Base-by-base conservation (phyloP, 2,797 vertebrate genomes). In the Australoheros facetus region DNA sequence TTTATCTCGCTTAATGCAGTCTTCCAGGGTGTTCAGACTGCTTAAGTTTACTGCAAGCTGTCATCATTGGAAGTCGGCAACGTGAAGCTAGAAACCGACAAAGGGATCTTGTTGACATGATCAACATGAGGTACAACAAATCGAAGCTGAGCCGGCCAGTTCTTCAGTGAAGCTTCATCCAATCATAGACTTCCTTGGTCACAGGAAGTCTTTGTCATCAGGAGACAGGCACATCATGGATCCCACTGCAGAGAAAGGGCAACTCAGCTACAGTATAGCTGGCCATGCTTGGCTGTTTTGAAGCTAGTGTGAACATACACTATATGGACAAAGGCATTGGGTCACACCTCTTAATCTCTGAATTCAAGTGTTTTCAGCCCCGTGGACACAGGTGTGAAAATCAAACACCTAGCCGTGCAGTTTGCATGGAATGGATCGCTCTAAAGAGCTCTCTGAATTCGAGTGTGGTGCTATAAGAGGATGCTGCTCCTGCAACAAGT, bases 381-480 rank as follows among this genome's bases (percentile, higher is more conserved):
- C 26, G 26, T 26, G 26, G 26, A 26, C 26, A 26, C 26, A 26
- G 26, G 26, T 26, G 26, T 26, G 26, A 26, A 26, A 26, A 26
- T 26, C 26, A 26, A 26, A 26, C 26, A 26, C 26, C 3, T 26
- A 26, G 26, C 26, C 3, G 26, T 26, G 26, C 26, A 26, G 26
- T 26, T 26, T 26, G 26, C 26, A 26, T 26, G 26, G 3, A 26
- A 26, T 26, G 26, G 26, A 26, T 26, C 26, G 26, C 26, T 26
- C 26, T 26, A 26, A 26, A 26, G 26, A 26, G 26, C 26, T 26
- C 26, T 3, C 26, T 26, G 21, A 42, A 3, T 2, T 62, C 0
- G 4, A 62, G 21, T 1, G 7, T 26, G 21, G 0, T 0, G 39
- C 12, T 62, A n/a, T 14, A 60, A 60, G 14, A 60, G n/a, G 34